A percentile compares a stretch with the other conserved stretches of the same genome.
Evolutionary conservation across 1,140 invertebrate species (phyloP).

Genomic region (Cryptotermes secundus): DNA sequence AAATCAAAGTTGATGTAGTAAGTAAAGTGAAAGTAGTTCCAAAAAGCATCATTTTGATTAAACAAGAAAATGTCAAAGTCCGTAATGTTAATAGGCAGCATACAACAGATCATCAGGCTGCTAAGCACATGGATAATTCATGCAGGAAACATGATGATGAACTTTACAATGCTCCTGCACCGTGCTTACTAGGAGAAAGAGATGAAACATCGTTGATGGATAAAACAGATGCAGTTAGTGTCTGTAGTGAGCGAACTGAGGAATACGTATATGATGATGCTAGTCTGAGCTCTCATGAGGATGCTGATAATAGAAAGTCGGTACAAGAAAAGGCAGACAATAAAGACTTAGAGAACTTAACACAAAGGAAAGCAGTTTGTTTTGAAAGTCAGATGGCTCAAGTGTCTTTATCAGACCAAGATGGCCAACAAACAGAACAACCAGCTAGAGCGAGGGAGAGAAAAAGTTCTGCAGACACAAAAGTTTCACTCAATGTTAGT

Average conservation of each 20-base stretch:
- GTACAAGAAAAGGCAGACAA: neutral
- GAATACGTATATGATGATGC: neutral
- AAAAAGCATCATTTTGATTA: neutral
- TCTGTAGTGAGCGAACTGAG: neutral
- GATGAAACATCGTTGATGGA: neutral
- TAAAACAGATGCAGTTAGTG: neutral
- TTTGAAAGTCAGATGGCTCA: neutral
- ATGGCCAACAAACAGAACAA: neutral
- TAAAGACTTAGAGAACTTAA: neutral
- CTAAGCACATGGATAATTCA: no score
- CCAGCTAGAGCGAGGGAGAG: neutral
- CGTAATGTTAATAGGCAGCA: no score
- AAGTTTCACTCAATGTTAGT: neutral
- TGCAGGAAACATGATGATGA: neutral
- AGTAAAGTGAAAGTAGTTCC: neutral
- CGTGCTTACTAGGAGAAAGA: no score
- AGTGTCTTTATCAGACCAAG: neutral
- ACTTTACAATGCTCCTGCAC: neutral
- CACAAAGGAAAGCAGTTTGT: neutral
- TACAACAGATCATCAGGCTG: no score
- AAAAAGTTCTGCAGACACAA: neutral
- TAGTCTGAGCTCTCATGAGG: neutral
- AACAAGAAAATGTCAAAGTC: neutral
- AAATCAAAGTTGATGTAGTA: neutral
- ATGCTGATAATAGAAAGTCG: neutral